phyloP scores from a whole-genome alignment of 1,140 invertebrate species.

The Grapholita molesta region DNA sequence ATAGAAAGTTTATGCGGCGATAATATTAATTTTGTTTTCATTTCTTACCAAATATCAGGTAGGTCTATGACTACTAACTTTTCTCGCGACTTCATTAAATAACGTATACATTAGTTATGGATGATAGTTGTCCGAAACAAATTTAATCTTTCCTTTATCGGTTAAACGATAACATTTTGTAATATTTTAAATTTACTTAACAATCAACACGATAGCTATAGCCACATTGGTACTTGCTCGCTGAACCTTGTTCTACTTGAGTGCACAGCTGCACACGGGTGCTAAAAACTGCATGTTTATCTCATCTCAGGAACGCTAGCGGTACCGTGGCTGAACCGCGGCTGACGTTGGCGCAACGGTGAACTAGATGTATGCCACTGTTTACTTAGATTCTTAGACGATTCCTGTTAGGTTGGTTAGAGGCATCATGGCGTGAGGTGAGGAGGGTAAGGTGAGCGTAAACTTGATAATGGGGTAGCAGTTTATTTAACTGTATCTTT shows the following conservation, averaged over 20 bases:
- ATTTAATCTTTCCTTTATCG: no score
- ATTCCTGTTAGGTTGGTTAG: not conserved
- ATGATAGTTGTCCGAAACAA: no score
- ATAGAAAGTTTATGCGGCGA: no score
- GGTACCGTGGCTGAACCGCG: not conserved
- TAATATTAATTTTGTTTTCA: no score
- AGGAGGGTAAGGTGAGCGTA: not conserved
- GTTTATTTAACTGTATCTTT: not conserved
- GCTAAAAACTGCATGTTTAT: not conserved
- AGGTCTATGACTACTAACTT: no score
- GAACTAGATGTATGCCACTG: constrained; percentile 1
- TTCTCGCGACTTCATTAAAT: no score
- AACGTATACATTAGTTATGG: no score
- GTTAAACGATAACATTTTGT: no score
- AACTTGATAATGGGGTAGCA: not conserved
- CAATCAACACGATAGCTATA: no score
- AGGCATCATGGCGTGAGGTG: not conserved
- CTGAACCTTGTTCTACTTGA: not conserved
- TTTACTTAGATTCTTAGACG: not conserved
- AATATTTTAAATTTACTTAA: no score
- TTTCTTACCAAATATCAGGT: no score
- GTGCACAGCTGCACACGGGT: not conserved
- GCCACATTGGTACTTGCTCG: not conserved
- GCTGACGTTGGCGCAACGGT: not conserved
- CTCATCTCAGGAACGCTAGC: not conserved